phyloP scores from a whole-genome alignment of 2,113 vertebrate species.

The Barnardius zonarius region DNA sequence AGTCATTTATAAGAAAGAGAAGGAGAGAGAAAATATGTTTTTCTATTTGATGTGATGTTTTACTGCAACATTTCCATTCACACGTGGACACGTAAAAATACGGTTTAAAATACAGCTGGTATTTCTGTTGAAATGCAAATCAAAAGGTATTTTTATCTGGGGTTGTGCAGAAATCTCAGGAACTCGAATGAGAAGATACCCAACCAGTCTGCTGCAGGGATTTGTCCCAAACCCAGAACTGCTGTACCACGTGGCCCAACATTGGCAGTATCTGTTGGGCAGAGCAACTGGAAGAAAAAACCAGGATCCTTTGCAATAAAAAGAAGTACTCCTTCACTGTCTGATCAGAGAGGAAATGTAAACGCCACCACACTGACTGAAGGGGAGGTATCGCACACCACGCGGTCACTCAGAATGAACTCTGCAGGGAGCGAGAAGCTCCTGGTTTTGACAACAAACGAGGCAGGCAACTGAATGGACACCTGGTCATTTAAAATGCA shows the following conservation, averaged over 20 bases:
- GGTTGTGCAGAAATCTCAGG: neutral
- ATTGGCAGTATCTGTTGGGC: neutral
- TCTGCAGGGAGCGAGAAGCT: neutral
- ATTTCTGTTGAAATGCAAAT: neutral
- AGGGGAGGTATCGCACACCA: neutral
- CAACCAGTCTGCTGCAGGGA: neutral
- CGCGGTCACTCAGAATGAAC: neutral
- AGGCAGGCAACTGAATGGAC: slow-evolving; percentile 51
- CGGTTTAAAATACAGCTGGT: neutral
- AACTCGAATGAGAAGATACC: neutral
- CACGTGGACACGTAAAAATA: neutral
- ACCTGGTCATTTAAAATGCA: slow-evolving; percentile 75
- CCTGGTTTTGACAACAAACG: slow-evolving; percentile 28
- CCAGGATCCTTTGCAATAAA: neutral
- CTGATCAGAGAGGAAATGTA: neutral
- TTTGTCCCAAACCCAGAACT: neutral
- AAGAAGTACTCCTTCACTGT: neutral
- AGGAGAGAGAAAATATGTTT: neutral
- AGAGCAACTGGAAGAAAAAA: neutral
- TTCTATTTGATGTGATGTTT: neutral
- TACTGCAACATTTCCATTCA: neutral
- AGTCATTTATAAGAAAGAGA: slow-evolving; percentile 1
- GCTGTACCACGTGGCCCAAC: neutral
- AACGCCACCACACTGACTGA: neutral
- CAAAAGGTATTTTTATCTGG: neutral